Evolutionary conservation across 2,797 vertebrate genomes (phyloP), one percentile per base, ranked within the genome.

Genomic region (Xenopus petersii): DNA sequence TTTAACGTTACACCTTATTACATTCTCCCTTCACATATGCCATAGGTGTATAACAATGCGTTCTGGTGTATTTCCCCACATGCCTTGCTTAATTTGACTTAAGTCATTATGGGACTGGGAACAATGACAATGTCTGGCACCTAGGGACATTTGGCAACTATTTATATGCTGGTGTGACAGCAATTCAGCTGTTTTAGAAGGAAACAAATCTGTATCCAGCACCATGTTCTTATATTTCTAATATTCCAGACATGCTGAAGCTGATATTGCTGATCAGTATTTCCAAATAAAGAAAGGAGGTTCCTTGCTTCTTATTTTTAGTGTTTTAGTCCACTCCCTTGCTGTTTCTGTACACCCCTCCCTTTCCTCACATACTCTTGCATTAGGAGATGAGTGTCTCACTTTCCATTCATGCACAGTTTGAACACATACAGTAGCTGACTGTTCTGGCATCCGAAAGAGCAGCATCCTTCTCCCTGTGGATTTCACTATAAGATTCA

Each of bases 271-370:
- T 56, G 54, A 75, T 73, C 79, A 59, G 46, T 72, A 70, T 73
- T 67, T 72, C 24, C 73, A n/a, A 67, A 79, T 79, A 82, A 83
- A 83, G 21, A 76, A 73, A 80, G 71, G 75, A 73, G 74, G 82
- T 69, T 74, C 58, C 13, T 16, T 58, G 61, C 30, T 66, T 70
- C 71, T 70, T 66, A 73, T 64, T 63, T 47, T 46, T 63, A 76
- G 47, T 79, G 42, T 61, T 75, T 42, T 13, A 80, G 79, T 72
- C 77, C 72, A 48, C 15, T 79, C 80, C 67, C 61, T 67, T 71
- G 68, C 64, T 74, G 60, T 75, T 71, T 47, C 70, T 68, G 17
- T 17, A 46, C 55, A 75, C 70, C 60, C 70, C 55, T 70, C 71
- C 56, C 71, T 67, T 56, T 67, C 71, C 67, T 71, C 71, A 75